These are phyloP conservation scores for Gephyroberyx darwinii DNA, from an alignment of 2,797 vertebrate genomes.

Conservation along the genomic window DNA sequence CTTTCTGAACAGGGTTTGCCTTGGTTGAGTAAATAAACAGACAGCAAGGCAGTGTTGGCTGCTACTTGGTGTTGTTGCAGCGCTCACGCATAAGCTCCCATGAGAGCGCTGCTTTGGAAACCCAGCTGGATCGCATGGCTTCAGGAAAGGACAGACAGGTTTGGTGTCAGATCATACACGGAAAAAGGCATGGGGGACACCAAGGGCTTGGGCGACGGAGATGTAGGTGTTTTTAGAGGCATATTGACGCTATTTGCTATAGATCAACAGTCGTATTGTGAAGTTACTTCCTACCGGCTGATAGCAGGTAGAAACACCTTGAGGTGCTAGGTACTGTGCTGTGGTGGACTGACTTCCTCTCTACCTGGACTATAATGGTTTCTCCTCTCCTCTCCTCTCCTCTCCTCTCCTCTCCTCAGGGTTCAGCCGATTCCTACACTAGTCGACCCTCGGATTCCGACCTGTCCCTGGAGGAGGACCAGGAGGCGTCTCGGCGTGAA, in stretches of 20 bases:
- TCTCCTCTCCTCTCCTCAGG: conserved; percentile 72
- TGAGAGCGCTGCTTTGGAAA: conserved; percentile 68
- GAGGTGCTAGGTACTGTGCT: background rate
- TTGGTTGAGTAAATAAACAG: conserved; percentile 50
- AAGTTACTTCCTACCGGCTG: background rate
- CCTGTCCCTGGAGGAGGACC: conserved; percentile 98
- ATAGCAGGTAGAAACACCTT: conserved; percentile 16
- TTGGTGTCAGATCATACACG: conserved; percentile 39
- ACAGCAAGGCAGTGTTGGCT: conserved; percentile 35
- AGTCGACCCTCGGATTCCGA: conserved; percentile 98
- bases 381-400: background rate
- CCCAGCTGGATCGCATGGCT: conserved; percentile 33
- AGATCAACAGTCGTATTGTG: background rate
- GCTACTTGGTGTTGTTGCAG: conserved; percentile 62
- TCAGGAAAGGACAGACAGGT: conserved; percentile 41
- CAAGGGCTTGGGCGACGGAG: background rate
- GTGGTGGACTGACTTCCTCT: conserved; percentile 10
- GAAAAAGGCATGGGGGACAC: conserved; percentile 27
- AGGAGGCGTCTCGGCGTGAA: conserved; percentile 93
- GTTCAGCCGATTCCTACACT: conserved; percentile 97
- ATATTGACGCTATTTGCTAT: background rate
- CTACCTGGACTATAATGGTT: background rate
- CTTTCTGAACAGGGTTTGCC: conserved; percentile 16
- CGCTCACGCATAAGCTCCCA: conserved; percentile 56
- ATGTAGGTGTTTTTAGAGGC: conserved; percentile 27